phyloP scores from a whole-genome alignment of 2,797 vertebrate genomes.

The Tapirus indicus region DNA sequence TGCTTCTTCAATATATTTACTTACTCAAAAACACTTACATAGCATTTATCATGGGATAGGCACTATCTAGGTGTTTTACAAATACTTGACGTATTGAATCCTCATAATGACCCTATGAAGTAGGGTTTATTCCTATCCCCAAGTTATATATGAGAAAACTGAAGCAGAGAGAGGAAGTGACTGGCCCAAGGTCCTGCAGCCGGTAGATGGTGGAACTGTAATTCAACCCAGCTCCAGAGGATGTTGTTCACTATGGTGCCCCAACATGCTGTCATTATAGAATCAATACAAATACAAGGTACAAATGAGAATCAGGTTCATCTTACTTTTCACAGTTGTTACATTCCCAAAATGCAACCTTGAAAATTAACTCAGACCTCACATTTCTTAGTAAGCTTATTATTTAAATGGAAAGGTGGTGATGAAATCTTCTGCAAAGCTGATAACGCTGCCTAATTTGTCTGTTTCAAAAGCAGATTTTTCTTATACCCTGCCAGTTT shows the following conservation, averaged over 20 bases:
- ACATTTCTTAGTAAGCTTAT: not conserved
- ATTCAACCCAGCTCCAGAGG: not conserved
- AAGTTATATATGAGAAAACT: not conserved
- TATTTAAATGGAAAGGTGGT: not conserved
- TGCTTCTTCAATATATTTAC: not conserved
- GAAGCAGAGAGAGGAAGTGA: not conserved
- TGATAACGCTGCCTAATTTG: not conserved
- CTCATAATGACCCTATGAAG: not conserved
- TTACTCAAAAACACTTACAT: not conserved
- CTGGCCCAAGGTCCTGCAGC: not conserved
- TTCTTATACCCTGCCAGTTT: not conserved
- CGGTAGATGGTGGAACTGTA: not conserved
- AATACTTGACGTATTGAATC: slow-evolving; percentile 10
- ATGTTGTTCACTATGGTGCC: not conserved
- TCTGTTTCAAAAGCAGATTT: not conserved
- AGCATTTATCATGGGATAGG: not conserved
- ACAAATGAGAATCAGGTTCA: not conserved
- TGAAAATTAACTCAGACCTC: not conserved
- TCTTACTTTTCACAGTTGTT: not conserved
- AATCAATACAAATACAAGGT: not conserved
- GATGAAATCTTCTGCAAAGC: not conserved
- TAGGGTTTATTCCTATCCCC: not conserved
- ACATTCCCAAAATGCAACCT: not conserved
- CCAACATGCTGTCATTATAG: not conserved
- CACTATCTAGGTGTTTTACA: not conserved